Evolutionary conservation across 2,888 invertebrate species (phyloP).

Genomic region (Spisula subtruncata): DNA sequence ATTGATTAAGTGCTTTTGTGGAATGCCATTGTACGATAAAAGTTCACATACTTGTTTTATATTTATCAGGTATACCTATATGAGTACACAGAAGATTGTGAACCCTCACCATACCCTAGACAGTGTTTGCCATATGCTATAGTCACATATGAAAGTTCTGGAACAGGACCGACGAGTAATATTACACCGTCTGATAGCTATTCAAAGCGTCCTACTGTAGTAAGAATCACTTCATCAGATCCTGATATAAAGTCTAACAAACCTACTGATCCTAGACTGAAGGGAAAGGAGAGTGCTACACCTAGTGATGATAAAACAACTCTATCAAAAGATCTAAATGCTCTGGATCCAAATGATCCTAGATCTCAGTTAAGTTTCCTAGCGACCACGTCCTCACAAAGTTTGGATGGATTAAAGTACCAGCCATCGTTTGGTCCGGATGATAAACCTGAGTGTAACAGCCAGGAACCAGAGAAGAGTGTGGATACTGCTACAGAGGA

Average conservation of each 20-base stretch:
- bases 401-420: slow-evolving; percentile 37
- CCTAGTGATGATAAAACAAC: slow-evolving; percentile 17
- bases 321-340: slow-evolving; percentile 24
- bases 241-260: slow-evolving; percentile 17
- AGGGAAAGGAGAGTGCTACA: slow-evolving; percentile 26
- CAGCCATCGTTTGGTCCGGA: slow-evolving; percentile 61
- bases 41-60: not conserved
- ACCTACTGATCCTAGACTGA: slow-evolving; percentile 39
- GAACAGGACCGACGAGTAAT: slow-evolving; percentile 28
- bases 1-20: no score
- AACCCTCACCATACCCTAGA: slow-evolving; percentile 78
- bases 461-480: slow-evolving; percentile 2
- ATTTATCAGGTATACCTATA: slow-evolving; percentile 80
- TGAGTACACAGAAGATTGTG: slow-evolving; percentile 83
- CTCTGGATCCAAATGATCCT: slow-evolving; percentile 38
- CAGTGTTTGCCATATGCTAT: slow-evolving; percentile 83
- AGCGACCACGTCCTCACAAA: not conserved
- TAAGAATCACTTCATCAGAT: slow-evolving; percentile 26
- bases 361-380: slow-evolving; percentile 46
- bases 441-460: slow-evolving; percentile 24
- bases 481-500: not conserved
- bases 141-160: slow-evolving; percentile 64
- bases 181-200: slow-evolving; percentile 51
- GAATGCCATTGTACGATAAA: no score
- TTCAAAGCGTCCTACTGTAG: slow-evolving; percentile 53